A percentile compares a stretch with the other conserved stretches of the same genome.
These are phyloP conservation scores for Meteorus cinctellus DNA, from an alignment of 2,888 invertebrate genomes.

Conservation along the genomic window DNA sequence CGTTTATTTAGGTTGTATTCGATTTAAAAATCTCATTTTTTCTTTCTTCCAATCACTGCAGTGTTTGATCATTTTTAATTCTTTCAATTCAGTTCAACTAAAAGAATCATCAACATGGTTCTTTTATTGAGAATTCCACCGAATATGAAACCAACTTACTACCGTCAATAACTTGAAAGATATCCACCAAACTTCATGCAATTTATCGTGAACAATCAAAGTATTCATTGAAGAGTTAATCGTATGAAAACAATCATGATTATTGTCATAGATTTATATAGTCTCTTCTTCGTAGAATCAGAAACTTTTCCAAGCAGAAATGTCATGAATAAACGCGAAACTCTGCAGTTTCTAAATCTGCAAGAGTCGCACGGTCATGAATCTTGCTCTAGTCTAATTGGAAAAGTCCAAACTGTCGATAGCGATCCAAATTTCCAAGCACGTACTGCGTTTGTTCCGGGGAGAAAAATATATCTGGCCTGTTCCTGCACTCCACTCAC, in stretches of 20 bases:
- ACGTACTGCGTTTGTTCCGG: conserved; percentile 52
- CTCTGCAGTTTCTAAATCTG: conserved; percentile 44
- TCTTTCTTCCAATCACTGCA: neutral
- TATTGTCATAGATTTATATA: neutral
- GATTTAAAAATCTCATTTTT: neutral
- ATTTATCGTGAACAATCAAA: no score
- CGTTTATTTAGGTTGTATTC: neutral
- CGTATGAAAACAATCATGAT: neutral
- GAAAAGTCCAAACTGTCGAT: conserved; percentile 61
- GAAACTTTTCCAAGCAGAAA: neutral
- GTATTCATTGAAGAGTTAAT: no score
- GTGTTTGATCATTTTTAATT: no score
- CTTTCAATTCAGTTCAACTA: no score
- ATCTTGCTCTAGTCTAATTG: conserved; percentile 62
- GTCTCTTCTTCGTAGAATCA: neutral
- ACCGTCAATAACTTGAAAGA: no score
- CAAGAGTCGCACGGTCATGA: conserved; percentile 53
- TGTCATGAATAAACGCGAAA: conserved; percentile 9
- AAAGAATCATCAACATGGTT: no score
- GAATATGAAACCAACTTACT: no score
- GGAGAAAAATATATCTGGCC: conserved; percentile 52
- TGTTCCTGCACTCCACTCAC: conserved; percentile 6
- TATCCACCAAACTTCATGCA: no score
- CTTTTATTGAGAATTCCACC: no score
- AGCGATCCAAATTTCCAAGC: conserved; percentile 55